Evolutionary conservation across 1,140 invertebrate species (phyloP).

Genomic region (Apis laboriosa): DNA sequence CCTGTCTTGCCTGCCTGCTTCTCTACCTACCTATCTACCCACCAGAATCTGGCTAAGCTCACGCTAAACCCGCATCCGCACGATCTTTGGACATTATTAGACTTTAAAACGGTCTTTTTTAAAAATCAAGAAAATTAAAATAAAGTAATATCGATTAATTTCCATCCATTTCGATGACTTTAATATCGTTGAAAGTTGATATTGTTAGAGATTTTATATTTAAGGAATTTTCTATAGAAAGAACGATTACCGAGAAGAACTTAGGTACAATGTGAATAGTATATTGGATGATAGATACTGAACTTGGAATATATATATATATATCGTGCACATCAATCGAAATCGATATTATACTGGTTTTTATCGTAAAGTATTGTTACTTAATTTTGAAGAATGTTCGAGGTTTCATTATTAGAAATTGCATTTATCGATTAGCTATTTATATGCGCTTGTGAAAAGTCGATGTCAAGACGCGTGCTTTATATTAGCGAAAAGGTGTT

Average conservation of each 20-base stretch:
- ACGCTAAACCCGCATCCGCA: neutral
- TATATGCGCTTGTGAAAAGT: neutral
- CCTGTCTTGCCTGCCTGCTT: slow-evolving; percentile 13
- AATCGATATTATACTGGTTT: neutral
- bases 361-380: neutral
- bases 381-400: neutral
- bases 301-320: neutral
- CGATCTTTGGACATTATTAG: slow-evolving; percentile 15
- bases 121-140: slow-evolving; percentile 24
- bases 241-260: too few species aligned
- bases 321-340: neutral
- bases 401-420: neutral
- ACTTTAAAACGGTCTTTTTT: slow-evolving; percentile 37
- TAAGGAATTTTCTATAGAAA: neutral
- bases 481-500: neutral
- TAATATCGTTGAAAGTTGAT: neutral
- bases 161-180: neutral
- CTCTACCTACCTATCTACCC: slow-evolving; percentile 9
- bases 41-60: slow-evolving; percentile 47
- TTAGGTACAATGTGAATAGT: too few species aligned
- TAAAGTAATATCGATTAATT: neutral
- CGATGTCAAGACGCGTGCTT: neutral
- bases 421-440: neutral
- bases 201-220: neutral
- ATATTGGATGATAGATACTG: neutral